Evolutionary conservation across 2,797 vertebrate species (phyloP).

Genomic region (Hyperoplus immaculatus): DNA sequence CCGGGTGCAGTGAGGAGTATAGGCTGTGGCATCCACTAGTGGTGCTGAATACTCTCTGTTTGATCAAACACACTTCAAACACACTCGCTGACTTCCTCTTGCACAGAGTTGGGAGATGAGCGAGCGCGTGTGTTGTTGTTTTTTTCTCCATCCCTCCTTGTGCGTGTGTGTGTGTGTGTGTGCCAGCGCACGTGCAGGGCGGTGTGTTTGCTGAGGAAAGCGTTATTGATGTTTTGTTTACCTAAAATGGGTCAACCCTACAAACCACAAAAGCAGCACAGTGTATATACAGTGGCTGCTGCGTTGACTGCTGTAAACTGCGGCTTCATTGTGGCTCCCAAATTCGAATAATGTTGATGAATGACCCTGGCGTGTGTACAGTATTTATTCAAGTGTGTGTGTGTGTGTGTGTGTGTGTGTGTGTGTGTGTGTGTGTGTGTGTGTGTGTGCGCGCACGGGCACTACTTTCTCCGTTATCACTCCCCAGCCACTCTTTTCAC

Average conservation of each 20-base stretch:
- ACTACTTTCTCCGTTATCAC: conserved; percentile 28
- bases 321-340: conserved; percentile 5
- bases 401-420: conserved; percentile 3
- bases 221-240: conserved; percentile 71
- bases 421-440: conserved; percentile 1
- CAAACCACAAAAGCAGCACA: conserved; percentile 54
- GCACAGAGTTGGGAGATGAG: conserved; percentile 48
- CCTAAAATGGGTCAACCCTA: conserved; percentile 76
- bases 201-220: conserved; percentile 70
- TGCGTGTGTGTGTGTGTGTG: background rate
- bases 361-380: conserved; percentile 36
- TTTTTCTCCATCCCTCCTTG: too few species aligned
- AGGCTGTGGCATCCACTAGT: conserved; percentile 75
- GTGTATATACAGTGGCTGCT: conserved; percentile 34
- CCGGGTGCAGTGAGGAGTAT: conserved; percentile 67
- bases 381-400: conserved; percentile 4
- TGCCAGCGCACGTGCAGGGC: background rate
- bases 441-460: background rate
- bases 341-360: conserved; percentile 48
- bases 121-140: background rate
- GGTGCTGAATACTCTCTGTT: conserved; percentile 81
- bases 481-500: conserved; percentile 39
- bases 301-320: conserved; percentile 40
- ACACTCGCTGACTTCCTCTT: conserved; percentile 72
- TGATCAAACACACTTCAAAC: conserved; percentile 86